Base-by-base conservation (phyloP, 2,888 invertebrate genomes). In the Ligdia adustata region DNA sequence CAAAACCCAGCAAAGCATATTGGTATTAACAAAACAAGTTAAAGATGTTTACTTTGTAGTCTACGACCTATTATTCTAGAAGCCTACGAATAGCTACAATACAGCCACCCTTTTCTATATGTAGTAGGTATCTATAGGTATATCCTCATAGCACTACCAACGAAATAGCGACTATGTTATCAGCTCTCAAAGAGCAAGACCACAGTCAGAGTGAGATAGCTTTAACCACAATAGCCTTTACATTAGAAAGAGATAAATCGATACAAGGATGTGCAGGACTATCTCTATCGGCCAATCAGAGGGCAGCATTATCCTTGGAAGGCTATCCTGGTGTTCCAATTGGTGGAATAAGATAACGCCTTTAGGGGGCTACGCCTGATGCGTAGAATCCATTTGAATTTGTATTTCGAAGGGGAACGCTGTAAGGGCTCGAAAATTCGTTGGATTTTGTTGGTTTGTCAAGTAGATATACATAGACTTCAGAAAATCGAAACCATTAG, bases 261-360 rank as follows among this genome's bases (percentile, higher is more conserved):
- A 48, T 35, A 66, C 64, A 65, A 78, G 81, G 79, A 79, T 75
- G 72, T 56, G 47, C 75, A 84, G 86, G 86, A 86, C 66, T 70
- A 72, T 64, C 66, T 77, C 64, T 70, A 59, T 54, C 52, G 43
- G 60, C 89, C 88, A 88, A 87, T 90, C 70, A 62, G 55, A 60
- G 53, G 32, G 31, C 40, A 55, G 57, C 60, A 52, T 74, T 86
- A 82, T 89, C 88, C 89, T 89, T 81, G 43, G 64, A 83, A 79
- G 81, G 76, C 72, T 69, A 87, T 87, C 82, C 84, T 85, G 72
- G 65, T 31, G 49, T 62, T 66, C 59, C 72, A 75, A 88, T 90
- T 89, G 89, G 89, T 56, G 45, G 72, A 52, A 52, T 63, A 49
- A 87, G 87, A 89, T 75, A 87, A 82, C 85, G 83, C 83, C 81